Conservation (phyloP, 2,888 invertebrate species). For the Nematopogon swammerdamellus region DNA sequence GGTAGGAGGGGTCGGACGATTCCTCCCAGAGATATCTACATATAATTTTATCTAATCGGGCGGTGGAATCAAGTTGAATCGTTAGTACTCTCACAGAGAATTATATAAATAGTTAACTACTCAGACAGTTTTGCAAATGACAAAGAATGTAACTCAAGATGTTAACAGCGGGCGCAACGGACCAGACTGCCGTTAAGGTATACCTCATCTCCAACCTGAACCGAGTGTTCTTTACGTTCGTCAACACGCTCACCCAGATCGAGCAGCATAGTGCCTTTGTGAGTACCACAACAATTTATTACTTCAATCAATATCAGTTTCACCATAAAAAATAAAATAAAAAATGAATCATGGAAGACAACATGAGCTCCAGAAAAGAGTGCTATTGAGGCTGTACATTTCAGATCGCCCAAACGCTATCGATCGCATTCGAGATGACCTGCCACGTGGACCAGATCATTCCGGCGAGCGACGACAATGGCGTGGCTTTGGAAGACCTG, state of each 20-base stretch:
- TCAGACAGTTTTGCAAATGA: no score
- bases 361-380: no score
- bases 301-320: no score
- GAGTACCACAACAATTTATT: slow-evolving; percentile 26
- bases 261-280: slow-evolving; percentile 37
- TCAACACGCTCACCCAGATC: slow-evolving; percentile 41
- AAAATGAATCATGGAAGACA: no score
- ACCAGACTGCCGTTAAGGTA: slow-evolving; percentile 46
- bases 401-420: slow-evolving; percentile 54
- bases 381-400: slow-evolving; percentile 6
- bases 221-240: slow-evolving; percentile 54
- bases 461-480: slow-evolving; percentile 27
- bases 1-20: no score
- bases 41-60: no score
- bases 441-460: slow-evolving; percentile 59
- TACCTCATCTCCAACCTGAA: slow-evolving; percentile 57
- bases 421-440: slow-evolving; percentile 41
- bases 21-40: no score
- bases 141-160: no score
- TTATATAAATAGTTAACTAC: no score
- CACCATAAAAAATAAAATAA: no score
- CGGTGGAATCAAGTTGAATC: no score
- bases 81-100: no score
- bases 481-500: slow-evolving; percentile 27
- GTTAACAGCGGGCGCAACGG: slow-evolving; percentile 29